Conservation (phyloP, 2,888 invertebrate species). For the Muschampia plurimacula region DNA sequence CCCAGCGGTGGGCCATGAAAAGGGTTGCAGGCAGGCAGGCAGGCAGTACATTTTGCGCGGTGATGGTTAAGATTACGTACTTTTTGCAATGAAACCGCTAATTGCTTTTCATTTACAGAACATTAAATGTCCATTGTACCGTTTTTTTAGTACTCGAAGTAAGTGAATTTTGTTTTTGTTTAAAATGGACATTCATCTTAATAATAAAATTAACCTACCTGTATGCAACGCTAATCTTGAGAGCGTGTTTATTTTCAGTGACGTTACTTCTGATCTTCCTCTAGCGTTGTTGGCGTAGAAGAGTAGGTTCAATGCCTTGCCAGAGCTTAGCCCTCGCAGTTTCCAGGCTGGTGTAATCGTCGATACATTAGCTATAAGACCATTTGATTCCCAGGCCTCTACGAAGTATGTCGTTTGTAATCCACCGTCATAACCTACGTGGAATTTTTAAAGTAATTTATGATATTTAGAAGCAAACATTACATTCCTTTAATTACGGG, state of each 20-base stretch:
- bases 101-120: no score
- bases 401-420: slow-evolving; percentile 90
- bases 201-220: slow-evolving; percentile 53
- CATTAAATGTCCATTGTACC: no score
- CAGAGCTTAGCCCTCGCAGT: slow-evolving; percentile 91
- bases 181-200: no score
- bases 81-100: no score
- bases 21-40: no score
- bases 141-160: no score
- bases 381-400: slow-evolving; percentile 88
- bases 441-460: not conserved
- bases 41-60: no score
- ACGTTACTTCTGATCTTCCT: slow-evolving; percentile 91
- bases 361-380: slow-evolving; percentile 89
- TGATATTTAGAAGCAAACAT: no score
- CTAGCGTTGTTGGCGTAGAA: slow-evolving; percentile 94
- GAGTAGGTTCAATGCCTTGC: slow-evolving; percentile 90
- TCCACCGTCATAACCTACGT: slow-evolving; percentile 91
- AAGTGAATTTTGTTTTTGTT: no score
- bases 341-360: slow-evolving; percentile 91
- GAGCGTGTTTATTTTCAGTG: slow-evolving; percentile 69
- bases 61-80: no score
- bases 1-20: no score
- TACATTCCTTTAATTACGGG: no score
- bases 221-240: slow-evolving; percentile 73